These are phyloP conservation scores for Temnothorax longispinosus DNA, from an alignment of 1,140 invertebrate genomes.

Conservation along the genomic window DNA sequence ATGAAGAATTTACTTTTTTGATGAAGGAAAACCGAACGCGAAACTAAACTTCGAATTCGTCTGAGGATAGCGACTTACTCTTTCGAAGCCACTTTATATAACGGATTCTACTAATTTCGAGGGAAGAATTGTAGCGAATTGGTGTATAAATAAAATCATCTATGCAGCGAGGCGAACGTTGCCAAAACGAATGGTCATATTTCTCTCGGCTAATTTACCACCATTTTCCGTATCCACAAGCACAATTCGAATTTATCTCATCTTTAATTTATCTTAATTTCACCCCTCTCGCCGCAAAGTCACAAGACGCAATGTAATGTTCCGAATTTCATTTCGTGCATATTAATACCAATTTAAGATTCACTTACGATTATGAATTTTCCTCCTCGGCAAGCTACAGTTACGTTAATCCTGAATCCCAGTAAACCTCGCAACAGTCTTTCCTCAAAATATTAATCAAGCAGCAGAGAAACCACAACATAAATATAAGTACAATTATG, in stretches of 20 bases:
- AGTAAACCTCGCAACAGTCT: too few species aligned
- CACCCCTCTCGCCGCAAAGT: background rate
- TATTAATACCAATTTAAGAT: background rate
- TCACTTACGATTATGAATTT: background rate
- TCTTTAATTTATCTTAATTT: background rate
- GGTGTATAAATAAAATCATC: conserved; percentile 74
- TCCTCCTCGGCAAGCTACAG: too few species aligned
- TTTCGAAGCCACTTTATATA: conserved; percentile 37
- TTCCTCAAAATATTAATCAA: too few species aligned
- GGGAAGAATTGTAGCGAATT: conserved; percentile 69
- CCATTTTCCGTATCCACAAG: background rate
- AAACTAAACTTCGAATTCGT: background rate
- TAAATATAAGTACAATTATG: too few species aligned
- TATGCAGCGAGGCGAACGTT: conserved; percentile 49
- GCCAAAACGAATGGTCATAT: background rate
- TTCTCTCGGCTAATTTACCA: background rate
- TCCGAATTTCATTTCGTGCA: background rate
- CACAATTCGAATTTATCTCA: background rate
- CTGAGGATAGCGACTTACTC: background rate
- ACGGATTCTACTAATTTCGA: conserved; percentile 63
- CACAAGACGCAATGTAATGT: background rate
- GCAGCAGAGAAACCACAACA: too few species aligned
- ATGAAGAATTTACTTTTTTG: conserved; percentile 11
- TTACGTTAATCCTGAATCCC: too few species aligned
- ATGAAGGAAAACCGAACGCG: background rate